These are phyloP conservation scores for Leptocoma aspasia DNA, from an alignment of 2,113 vertebrate genomes.

Conservation along the genomic window DNA sequence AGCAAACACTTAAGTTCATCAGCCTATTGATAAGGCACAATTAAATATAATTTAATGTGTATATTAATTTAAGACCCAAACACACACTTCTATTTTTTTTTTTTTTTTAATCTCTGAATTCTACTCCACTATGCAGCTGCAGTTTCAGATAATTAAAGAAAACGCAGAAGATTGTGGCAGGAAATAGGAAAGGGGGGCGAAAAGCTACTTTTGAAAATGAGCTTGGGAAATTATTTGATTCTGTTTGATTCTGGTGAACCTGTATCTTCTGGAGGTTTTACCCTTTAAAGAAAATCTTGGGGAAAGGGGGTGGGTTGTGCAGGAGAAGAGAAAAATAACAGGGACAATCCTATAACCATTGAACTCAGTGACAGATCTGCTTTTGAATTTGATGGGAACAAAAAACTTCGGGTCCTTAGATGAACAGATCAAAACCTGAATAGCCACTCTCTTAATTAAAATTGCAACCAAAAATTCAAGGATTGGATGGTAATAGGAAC, in stretches of 20 bases:
- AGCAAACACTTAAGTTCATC: constrained; percentile 4
- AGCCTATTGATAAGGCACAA: neutral
- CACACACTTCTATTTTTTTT: neutral
- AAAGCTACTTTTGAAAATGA: neutral
- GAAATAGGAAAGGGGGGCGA: neutral
- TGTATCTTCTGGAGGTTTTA: neutral
- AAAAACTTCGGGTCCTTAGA: neutral
- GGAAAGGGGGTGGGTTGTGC: accelerated
- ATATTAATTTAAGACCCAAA: neutral
- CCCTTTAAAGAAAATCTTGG: neutral
- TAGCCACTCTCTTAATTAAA: neutral
- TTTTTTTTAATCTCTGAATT: neutral
- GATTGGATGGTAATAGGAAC: neutral
- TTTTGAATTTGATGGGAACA: neutral
- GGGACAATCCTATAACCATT: neutral
- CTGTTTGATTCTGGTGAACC: neutral
- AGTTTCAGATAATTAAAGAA: neutral
- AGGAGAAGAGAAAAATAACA: neutral
- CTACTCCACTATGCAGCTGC: neutral
- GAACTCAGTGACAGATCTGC: neutral
- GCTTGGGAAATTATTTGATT: neutral
- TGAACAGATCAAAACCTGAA: neutral
- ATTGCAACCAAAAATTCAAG: neutral
- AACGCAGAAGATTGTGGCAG: neutral
- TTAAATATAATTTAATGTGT: neutral